Evolutionary conservation across 2,888 invertebrate species (phyloP).

Genomic region (Callosobruchus maculatus): DNA sequence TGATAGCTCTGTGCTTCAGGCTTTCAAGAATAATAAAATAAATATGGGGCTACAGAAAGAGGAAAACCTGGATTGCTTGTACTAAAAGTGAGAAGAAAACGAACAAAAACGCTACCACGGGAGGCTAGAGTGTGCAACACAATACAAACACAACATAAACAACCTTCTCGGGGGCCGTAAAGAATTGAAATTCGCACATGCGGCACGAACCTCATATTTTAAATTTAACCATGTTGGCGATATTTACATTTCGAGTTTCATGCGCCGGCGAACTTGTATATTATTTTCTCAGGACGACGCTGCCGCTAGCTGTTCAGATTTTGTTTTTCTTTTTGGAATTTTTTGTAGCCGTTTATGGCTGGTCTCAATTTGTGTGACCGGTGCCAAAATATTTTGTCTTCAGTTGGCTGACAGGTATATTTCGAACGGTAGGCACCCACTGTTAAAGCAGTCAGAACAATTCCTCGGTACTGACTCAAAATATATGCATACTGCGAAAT

Average conservation of each 20-base stretch:
- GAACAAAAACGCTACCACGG: constrained; percentile 16
- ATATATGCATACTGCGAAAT: too few relatives aligned
- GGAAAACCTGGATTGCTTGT: not conserved
- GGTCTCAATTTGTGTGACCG: not conserved
- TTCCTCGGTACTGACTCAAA: too few relatives aligned
- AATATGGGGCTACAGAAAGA: not conserved
- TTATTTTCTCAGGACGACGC: not conserved
- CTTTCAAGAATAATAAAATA: too few relatives aligned
- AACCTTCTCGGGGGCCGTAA: constrained; percentile 35
- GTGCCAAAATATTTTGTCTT: constrained; percentile 22
- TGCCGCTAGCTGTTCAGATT: not conserved
- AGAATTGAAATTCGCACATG: constrained; percentile 48
- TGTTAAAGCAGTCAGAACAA: not conserved
- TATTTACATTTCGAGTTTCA: constrained; percentile 33
- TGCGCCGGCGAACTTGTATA: constrained; percentile 2
- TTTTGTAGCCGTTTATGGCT: not conserved
- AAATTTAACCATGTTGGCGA: constrained; percentile 33
- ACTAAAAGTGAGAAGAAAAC: constrained; percentile 4
- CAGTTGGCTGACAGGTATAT: not conserved
- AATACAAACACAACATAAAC: constrained; percentile 47
- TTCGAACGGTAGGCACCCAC: not conserved
- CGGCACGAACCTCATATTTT: constrained; percentile 45
- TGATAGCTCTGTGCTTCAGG: too few relatives aligned
- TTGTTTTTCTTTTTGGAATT: not conserved
- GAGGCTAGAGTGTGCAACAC: constrained; percentile 32